These are phyloP conservation scores for Eulacestoma nigropectus DNA, from an alignment of 2,113 vertebrate genomes.

Conservation along the genomic window DNA sequence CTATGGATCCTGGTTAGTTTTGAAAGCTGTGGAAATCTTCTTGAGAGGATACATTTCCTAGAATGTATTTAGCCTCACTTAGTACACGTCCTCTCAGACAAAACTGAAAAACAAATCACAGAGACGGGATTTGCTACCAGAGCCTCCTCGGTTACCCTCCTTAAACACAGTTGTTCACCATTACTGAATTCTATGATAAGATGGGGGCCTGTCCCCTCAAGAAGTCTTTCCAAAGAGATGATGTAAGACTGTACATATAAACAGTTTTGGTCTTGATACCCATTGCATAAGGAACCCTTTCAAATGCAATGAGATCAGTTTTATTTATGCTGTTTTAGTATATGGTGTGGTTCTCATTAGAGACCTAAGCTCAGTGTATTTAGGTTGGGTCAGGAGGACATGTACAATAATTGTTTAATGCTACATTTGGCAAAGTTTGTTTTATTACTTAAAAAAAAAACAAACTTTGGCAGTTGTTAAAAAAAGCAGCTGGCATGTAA, in stretches of 20 bases:
- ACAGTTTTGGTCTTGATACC: background rate
- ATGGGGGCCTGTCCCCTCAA: background rate
- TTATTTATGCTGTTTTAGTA: background rate
- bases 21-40: background rate
- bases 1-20: background rate
- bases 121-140: background rate
- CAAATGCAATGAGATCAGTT: background rate
- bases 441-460: constrained; percentile 28
- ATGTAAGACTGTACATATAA: background rate
- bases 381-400: constrained; percentile 17
- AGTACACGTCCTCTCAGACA: background rate
- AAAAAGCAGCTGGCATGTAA: constrained; percentile 44
- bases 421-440: constrained; percentile 40
- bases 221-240: background rate
- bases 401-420: constrained; percentile 49
- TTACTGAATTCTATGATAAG: background rate
- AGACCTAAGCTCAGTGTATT: background rate
- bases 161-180: background rate
- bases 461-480: constrained; percentile 42
- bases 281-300: background rate
- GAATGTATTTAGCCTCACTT: background rate
- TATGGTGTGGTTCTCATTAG: background rate
- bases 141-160: background rate
- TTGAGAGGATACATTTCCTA: background rate
- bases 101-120: background rate